A percentile compares a stretch with the other conserved stretches of the same genome.
phyloP scores from a whole-genome alignment of 2,113 vertebrate species.

The Mesembrinibis cayennensis region DNA sequence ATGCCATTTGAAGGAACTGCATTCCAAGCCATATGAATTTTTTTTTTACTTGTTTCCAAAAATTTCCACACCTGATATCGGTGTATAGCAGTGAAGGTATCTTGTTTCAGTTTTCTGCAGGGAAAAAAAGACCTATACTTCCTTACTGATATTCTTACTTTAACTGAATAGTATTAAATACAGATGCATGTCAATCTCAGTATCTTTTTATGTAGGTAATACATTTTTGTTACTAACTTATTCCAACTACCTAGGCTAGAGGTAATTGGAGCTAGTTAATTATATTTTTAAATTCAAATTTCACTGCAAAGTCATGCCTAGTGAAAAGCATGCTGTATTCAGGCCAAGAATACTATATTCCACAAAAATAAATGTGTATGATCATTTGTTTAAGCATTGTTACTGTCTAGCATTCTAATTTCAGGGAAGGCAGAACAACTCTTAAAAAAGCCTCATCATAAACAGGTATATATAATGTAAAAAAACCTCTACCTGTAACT shows the following conservation, averaged over 20 bases:
- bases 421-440: not conserved
- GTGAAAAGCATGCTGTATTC: not conserved
- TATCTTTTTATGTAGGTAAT: not conserved
- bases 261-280: not conserved
- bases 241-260: not conserved
- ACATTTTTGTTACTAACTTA: not conserved
- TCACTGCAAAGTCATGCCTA: not conserved
- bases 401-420: not conserved
- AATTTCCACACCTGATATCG: not conserved
- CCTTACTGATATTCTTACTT: not conserved
- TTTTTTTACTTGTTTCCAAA: not conserved
- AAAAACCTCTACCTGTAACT: not conserved
- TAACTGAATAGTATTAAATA: not conserved
- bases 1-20: not conserved
- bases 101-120: not conserved
- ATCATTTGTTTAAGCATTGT: not conserved
- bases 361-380: not conserved
- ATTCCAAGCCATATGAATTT: not conserved
- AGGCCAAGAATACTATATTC: not conserved
- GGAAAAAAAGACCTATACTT: not conserved
- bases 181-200: not conserved
- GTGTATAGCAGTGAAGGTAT: not conserved
- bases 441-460: not conserved
- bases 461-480: not conserved
- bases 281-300: not conserved